Evolutionary conservation across 2,888 invertebrate genomes (phyloP), one percentile per base, ranked within the genome.

Genomic region (Conus canariensis): DNA sequence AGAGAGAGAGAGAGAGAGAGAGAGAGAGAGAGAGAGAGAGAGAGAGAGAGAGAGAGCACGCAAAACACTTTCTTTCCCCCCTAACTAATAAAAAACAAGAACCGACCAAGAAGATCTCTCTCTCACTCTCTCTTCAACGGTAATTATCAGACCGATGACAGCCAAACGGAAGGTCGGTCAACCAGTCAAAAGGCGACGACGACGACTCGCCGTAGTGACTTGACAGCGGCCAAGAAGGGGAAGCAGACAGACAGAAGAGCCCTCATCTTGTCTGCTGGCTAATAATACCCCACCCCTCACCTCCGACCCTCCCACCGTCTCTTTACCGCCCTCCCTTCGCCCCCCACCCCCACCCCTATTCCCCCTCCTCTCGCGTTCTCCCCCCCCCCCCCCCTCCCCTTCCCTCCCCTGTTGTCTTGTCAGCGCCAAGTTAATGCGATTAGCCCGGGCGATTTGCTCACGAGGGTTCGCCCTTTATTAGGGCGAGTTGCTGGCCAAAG

Each of bases 361-460:
- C 60, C 22, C 77, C n/a, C 0, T 77, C 77, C 10, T 25, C 9
- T 77, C 25, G 22, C 19, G 19, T 19, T 9, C 77, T 16, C 45
- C 45, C 12, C 82, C 82, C 30, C 30, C 82, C 82, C 82, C 25
- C 82, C 22, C 82, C 25, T 16, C 80, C 25, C 30, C 80, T 16
- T 0, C 80, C 82, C 56, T 30, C 82, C 45, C 6, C 19, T 16
- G 16, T 77, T 77, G 25, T 30, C 30, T n/a, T 77, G 25, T 30
- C 82, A 12, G 10, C 82, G 12, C 82, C 82, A 82, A 82, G 58
- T 56, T 83, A 77, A 77, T 77, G 77, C 77, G 77, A 77, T 77
- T 77, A 77, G 30, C 30, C 16, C 77, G 25, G 77, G 16, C 77
- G 77, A 77, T 77, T 25, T 77, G 77, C 77, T 30, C 77, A 77